phyloP scores from a whole-genome alignment of 2,113 vertebrate species.

The Ceyx margarethae region DNA sequence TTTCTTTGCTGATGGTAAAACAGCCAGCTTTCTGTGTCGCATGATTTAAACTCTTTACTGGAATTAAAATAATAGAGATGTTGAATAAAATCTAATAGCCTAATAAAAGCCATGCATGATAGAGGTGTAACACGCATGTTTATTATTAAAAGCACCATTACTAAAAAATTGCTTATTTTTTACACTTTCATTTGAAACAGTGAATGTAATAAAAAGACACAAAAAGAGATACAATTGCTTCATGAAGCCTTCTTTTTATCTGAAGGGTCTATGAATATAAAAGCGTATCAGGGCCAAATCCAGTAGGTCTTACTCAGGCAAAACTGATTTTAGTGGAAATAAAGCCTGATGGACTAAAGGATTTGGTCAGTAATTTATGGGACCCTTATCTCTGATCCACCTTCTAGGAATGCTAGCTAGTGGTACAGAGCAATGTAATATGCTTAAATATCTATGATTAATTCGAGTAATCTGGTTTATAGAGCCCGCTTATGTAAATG shows the following conservation, averaged over 20 bases:
- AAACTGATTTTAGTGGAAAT: slow-evolving; percentile 65
- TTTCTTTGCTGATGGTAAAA: not conserved
- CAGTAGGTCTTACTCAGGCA: slow-evolving; percentile 32
- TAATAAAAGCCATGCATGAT: slow-evolving; percentile 5
- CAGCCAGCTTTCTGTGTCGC: not conserved
- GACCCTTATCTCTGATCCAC: slow-evolving; percentile 61
- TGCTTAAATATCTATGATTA: slow-evolving; percentile 66
- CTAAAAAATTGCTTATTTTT: not conserved
- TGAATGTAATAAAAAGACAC: not conserved
- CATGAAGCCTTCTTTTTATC: not conserved
- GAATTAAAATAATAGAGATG: not conserved
- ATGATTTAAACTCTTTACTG: not conserved
- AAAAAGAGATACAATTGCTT: not conserved
- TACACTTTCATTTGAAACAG: not conserved
- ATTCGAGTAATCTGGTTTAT: slow-evolving; percentile 67
- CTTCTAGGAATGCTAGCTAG: slow-evolving; percentile 56
- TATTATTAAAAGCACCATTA: slow-evolving; percentile 7
- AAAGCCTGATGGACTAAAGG: slow-evolving; percentile 61
- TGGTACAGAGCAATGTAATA: slow-evolving; percentile 54
- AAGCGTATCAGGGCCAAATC: slow-evolving; percentile 18
- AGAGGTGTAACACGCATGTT: not conserved
- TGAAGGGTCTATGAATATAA: slow-evolving; percentile 45
- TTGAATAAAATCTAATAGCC: slow-evolving; percentile 13
- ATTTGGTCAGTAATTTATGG: slow-evolving; percentile 60
- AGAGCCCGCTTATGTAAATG: slow-evolving; percentile 53